phyloP scores from a whole-genome alignment of 2,888 invertebrate genomes.

The Pyrrhosoma nymphula region DNA sequence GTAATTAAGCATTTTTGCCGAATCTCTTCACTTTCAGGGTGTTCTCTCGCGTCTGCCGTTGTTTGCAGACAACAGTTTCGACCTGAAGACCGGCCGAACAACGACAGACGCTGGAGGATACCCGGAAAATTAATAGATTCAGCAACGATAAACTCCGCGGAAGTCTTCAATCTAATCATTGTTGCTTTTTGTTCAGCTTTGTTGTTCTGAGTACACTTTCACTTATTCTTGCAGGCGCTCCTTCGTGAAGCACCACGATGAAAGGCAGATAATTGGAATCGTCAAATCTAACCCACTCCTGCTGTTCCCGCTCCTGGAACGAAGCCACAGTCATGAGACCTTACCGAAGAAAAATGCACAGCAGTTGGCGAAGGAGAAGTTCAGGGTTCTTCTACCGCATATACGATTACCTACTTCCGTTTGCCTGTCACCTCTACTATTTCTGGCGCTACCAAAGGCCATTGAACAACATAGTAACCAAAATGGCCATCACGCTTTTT shows the following conservation, averaged over 20 bases:
- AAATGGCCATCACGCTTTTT: neutral
- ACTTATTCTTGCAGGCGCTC: neutral
- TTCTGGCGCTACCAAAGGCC: neutral
- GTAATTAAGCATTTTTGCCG: too few species aligned
- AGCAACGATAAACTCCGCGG: too few species aligned
- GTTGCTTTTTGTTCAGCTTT: neutral
- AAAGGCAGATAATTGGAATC: neutral
- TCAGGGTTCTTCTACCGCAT: conserved; percentile 54
- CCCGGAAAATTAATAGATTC: too few species aligned
- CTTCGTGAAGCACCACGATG: neutral
- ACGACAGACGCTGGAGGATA: too few species aligned
- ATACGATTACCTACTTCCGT: conserved; percentile 41
- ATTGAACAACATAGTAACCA: neutral
- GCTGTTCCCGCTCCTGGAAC: neutral
- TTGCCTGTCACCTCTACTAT: conserved; percentile 8
- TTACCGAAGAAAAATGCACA: neutral
- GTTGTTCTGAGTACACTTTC: neutral
- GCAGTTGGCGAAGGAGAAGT: conserved; percentile 43
- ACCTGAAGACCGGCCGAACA: too few species aligned
- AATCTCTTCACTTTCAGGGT: too few species aligned
- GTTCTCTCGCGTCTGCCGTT: too few species aligned
- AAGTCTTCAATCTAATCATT: too few species aligned
- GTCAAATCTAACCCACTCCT: neutral
- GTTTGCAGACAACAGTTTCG: too few species aligned
- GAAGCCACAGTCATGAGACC: neutral